Percentiles rank a stretch among this genome's conserved stretches.
Evolutionary conservation across 1,140 invertebrate genomes (phyloP).

Genomic region (Heterodera schachtii): DNA sequence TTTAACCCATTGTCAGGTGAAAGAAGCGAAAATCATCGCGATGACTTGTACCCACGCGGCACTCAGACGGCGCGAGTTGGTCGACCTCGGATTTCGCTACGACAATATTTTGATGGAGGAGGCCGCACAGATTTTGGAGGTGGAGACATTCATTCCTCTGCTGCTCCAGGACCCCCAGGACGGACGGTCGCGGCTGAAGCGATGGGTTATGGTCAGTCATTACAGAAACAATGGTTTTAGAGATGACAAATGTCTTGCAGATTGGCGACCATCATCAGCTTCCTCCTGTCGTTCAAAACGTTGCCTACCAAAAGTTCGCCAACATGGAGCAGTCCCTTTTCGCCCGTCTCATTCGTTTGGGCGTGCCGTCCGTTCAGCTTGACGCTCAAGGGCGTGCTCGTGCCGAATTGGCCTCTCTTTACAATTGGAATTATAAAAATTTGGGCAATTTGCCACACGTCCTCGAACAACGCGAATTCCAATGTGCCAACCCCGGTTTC

Average conservation of each 20-base stretch:
- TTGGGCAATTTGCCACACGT: slow-evolving; percentile 90
- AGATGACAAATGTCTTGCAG: too few species aligned
- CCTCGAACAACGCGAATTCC: slow-evolving; percentile 79
- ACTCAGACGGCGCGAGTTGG: slow-evolving; percentile 90
- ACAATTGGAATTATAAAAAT: slow-evolving; percentile 96
- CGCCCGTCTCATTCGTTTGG: slow-evolving; percentile 88
- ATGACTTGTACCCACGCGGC: slow-evolving; percentile 99
- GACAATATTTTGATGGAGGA: slow-evolving; percentile 76
- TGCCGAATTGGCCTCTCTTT: slow-evolving; percentile 83
- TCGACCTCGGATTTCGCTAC: slow-evolving; percentile 78
- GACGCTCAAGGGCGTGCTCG: slow-evolving; percentile 87
- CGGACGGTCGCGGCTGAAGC: slow-evolving; percentile 88
- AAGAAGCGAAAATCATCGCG: slow-evolving; percentile 98
- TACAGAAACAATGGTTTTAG: too few species aligned
- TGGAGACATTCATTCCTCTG: slow-evolving; percentile 98
- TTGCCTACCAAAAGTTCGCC: slow-evolving; percentile 99
- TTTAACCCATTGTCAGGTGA: slow-evolving; percentile 72
- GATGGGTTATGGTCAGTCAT: slow-evolving; percentile 90
- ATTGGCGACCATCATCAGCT: slow-evolving; percentile 98
- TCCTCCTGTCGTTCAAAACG: slow-evolving; percentile 98
- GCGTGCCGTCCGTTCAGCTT: slow-evolving; percentile 92
- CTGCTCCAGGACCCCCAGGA: slow-evolving; percentile 89
- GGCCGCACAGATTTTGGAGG: slow-evolving; percentile 96
- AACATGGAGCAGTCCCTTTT: slow-evolving; percentile 99
- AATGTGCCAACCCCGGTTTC: slow-evolving; percentile 87